These are phyloP conservation scores for Hydropsyche betteni DNA, from an alignment of 2,888 invertebrate genomes.

Conservation along the genomic window DNA sequence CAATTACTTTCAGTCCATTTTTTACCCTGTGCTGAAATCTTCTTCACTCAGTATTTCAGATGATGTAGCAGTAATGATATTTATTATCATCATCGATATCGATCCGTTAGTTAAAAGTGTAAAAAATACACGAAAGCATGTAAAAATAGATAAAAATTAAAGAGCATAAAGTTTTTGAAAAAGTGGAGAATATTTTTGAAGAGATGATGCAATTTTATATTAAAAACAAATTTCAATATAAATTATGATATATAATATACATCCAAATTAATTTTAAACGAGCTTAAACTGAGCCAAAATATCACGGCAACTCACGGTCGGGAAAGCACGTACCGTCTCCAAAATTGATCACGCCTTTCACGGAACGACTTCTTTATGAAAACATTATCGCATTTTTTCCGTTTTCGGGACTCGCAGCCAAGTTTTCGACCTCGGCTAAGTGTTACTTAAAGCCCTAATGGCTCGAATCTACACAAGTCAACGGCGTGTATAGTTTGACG, in stretches of 20 bases:
- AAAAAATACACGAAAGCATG: background rate
- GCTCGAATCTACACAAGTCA: conserved; percentile 20
- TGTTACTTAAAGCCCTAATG: conserved; percentile 28
- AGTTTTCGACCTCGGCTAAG: conserved; percentile 18
- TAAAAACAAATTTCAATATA: background rate
- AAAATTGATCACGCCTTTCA: conserved; percentile 27
- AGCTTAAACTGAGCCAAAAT: too few species aligned
- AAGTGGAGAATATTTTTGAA: background rate
- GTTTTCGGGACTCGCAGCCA: background rate
- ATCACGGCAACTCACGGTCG: too few species aligned
- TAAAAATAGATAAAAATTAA: background rate
- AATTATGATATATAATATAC: background rate
- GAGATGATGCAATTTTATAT: background rate
- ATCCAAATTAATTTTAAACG: too few species aligned
- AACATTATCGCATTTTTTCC: conserved; percentile 32
- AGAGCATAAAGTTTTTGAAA: background rate
- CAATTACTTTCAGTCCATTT: too few species aligned
- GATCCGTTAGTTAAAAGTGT: too few species aligned
- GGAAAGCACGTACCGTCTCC: background rate
- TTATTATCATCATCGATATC: too few species aligned
- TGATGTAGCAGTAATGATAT: background rate
- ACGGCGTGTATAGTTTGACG: conserved; percentile 22
- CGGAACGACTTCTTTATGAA: conserved; percentile 24
- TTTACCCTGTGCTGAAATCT: too few species aligned
- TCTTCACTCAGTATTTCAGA: too few species aligned